Evolutionary conservation across 1,140 invertebrate genomes (phyloP).

Genomic region (Eciton burchellii): DNA sequence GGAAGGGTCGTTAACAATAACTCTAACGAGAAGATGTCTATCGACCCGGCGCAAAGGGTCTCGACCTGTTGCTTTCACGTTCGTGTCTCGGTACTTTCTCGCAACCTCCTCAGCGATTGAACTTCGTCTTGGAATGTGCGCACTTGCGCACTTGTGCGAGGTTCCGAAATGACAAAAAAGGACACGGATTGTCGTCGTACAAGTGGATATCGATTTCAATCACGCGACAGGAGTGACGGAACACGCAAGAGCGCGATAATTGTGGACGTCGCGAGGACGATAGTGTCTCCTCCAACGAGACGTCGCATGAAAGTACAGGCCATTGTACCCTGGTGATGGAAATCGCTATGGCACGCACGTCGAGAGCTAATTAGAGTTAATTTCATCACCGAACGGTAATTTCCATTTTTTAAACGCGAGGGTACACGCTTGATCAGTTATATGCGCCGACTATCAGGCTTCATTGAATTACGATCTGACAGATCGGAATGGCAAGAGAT

Average conservation of each 20-base stretch:
- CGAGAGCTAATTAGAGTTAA: too few species aligned
- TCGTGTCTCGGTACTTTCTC: slow-evolving; percentile 58
- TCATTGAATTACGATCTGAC: too few species aligned
- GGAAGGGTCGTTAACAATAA: not conserved
- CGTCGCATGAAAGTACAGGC: slow-evolving; percentile 10
- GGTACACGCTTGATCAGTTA: too few species aligned
- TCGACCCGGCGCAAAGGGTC: slow-evolving; percentile 1
- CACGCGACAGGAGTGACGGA: not conserved
- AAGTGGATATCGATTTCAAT: slow-evolving; percentile 62
- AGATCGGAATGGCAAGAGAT: too few species aligned
- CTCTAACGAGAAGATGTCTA: slow-evolving; percentile 6
- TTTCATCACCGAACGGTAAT: too few species aligned
- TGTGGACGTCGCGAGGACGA: slow-evolving; percentile 16
- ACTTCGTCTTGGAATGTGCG: slow-evolving; percentile 43
- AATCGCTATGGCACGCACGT: not conserved
- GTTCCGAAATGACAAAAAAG: slow-evolving; percentile 31
- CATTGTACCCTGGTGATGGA: not conserved
- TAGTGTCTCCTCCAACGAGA: slow-evolving; percentile 46
- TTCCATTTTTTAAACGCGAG: too few species aligned
- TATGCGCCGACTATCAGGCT: too few species aligned
- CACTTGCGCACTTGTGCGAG: slow-evolving; percentile 41
- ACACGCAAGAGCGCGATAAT: slow-evolving; percentile 58
- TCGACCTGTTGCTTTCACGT: slow-evolving; percentile 37
- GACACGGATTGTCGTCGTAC: slow-evolving; percentile 38
- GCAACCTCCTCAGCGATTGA: slow-evolving; percentile 65